Conservation (phyloP, 2,888 invertebrate genomes). For the Thymelicus acteon region DNA sequence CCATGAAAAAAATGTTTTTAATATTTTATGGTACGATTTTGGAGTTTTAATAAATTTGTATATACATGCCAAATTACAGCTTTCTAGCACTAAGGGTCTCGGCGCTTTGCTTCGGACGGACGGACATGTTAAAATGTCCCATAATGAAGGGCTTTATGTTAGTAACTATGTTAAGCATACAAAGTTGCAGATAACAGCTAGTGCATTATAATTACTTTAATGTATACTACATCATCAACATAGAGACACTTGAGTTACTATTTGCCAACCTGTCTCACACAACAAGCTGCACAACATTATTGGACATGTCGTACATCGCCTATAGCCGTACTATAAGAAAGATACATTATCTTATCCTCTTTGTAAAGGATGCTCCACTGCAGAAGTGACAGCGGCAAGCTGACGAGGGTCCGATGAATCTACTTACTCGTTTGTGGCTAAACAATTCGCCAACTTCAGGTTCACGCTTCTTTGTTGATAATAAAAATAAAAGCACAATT, state of each 20-base stretch:
- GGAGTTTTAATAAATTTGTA: too few relatives aligned
- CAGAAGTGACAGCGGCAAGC: constrained; percentile 18
- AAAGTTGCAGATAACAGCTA: too few relatives aligned
- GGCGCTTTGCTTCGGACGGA: too few relatives aligned
- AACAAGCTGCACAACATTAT: background rate
- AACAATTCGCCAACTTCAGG: background rate
- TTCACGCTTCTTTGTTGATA: background rate
- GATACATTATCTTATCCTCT: constrained; percentile 18
- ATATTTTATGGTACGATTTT: too few relatives aligned
- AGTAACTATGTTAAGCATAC: too few relatives aligned
- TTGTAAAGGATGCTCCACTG: constrained; percentile 13
- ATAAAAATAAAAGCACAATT: background rate
- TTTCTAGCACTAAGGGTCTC: too few relatives aligned
- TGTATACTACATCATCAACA: background rate
- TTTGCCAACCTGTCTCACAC: background rate
- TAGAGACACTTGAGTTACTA: constrained; percentile 11
- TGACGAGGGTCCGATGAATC: constrained; percentile 21
- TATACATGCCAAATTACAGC: too few relatives aligned
- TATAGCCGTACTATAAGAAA: background rate
- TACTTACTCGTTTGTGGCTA: background rate
- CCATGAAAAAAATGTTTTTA: too few relatives aligned
- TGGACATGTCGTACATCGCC: background rate
- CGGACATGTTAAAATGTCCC: too few relatives aligned
- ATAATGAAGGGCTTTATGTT: too few relatives aligned
- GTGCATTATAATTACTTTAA: background rate